Evolutionary conservation across 1,140 invertebrate genomes (phyloP).

Genomic region (Nephotettix cincticeps): DNA sequence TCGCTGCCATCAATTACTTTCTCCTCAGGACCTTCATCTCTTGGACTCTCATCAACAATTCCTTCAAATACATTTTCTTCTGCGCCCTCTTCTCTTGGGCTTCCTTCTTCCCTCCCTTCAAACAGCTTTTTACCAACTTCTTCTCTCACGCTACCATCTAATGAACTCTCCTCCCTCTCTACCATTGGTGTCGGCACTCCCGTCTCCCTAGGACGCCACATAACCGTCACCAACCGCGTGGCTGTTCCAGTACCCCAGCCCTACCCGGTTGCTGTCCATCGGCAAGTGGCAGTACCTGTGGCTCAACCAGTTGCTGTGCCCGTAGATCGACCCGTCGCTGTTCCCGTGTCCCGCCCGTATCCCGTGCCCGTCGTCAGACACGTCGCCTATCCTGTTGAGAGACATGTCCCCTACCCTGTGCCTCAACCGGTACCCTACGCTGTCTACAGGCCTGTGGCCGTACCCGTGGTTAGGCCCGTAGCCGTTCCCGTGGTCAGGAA

Average conservation of each 20-base stretch:
- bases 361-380: slow-evolving; percentile 15
- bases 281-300: slow-evolving; percentile 33
- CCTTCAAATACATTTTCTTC: not conserved
- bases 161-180: not conserved
- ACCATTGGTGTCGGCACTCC: not conserved
- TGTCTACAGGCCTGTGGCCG: slow-evolving; percentile 22
- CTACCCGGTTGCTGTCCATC: slow-evolving; percentile 34
- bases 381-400: slow-evolving; percentile 30
- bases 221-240: slow-evolving; percentile 42
- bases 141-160: not conserved
- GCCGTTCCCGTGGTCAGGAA: slow-evolving; percentile 3
- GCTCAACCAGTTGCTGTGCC: slow-evolving; percentile 31
- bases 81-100: not conserved
- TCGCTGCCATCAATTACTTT: not conserved
- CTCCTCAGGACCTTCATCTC: not conserved
- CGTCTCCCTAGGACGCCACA: slow-evolving; percentile 61
- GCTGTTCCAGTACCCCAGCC: slow-evolving; percentile 34
- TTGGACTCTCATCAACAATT: not conserved
- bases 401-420: slow-evolving; percentile 31
- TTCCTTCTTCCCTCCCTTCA: not conserved
- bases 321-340: slow-evolving; percentile 48
- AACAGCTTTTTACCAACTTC: not conserved
- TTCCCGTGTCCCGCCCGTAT: slow-evolving; percentile 30
- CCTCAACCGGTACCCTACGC: slow-evolving; percentile 39
- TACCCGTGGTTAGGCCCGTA: slow-evolving; percentile 44